A percentile compares a stretch with the other conserved stretches of the same genome.
Conservation (phyloP, 1,140 invertebrate genomes). For the Protaetia brevitarsis region DNA sequence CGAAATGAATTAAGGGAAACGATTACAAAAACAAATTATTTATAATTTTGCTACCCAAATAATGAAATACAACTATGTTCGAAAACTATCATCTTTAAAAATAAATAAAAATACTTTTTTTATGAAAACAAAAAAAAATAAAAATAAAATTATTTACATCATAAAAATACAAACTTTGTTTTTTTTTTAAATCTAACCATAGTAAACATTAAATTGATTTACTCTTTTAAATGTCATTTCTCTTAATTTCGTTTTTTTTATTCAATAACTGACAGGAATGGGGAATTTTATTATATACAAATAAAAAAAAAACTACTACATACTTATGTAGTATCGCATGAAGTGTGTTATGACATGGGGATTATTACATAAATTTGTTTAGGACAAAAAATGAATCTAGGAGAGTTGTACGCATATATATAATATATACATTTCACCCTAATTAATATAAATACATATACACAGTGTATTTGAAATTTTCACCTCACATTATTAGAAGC, state of each 20-base stretch:
- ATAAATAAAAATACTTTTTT: slow-evolving; percentile 19
- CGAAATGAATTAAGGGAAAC: not conserved
- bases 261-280: slow-evolving; percentile 8
- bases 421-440: slow-evolving; percentile 17
- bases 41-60: slow-evolving; percentile 14
- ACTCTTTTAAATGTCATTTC: too few species aligned
- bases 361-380: slow-evolving; percentile 16
- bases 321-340: slow-evolving; percentile 3
- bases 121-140: slow-evolving; percentile 18
- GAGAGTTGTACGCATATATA: slow-evolving; percentile 14
- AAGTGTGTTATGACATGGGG: slow-evolving; percentile 7
- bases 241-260: slow-evolving; percentile 9
- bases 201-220: slow-evolving; percentile 6
- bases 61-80: slow-evolving; percentile 15
- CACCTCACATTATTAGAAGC: slow-evolving; percentile 4
- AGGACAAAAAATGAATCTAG: slow-evolving; percentile 15
- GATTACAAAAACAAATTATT: not conserved
- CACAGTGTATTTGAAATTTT: slow-evolving; percentile 17
- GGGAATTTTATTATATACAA: slow-evolving; percentile 13
- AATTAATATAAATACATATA: slow-evolving; percentile 19
- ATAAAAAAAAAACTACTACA: too few species aligned
- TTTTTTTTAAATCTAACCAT: not conserved
- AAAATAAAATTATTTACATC: slow-evolving; percentile 1
- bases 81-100: slow-evolving; percentile 15
- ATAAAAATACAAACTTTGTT: slow-evolving; percentile 18